Percentiles rank a stretch among this genome's conserved stretches.
phyloP scores from a whole-genome alignment of 2,113 vertebrate genomes.

The Gadus macrocephalus region DNA sequence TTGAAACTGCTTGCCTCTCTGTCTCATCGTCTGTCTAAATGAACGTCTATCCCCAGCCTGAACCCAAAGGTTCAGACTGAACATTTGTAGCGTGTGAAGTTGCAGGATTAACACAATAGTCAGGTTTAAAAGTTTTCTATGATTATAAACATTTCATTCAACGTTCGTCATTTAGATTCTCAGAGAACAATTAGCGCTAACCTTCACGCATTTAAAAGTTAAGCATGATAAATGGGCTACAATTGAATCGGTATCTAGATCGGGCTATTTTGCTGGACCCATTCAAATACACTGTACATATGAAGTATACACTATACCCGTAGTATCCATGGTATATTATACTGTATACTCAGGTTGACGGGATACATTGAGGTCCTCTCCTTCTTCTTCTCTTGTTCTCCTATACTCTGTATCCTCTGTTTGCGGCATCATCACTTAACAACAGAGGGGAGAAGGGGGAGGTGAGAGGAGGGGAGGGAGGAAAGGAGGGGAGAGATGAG shows the following conservation, averaged over 20 bases:
- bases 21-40: constrained; percentile 16
- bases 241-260: too few relatives aligned
- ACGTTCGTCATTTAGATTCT: neutral
- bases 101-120: too few relatives aligned
- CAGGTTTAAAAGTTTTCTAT: neutral
- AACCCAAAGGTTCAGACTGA: too few relatives aligned
- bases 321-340: too few relatives aligned
- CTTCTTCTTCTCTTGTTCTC: neutral
- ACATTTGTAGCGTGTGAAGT: too few relatives aligned
- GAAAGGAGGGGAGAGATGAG: constrained; percentile 8
- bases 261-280: neutral
- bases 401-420: neutral
- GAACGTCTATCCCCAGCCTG: neutral
- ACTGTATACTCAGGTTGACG: neutral
- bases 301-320: neutral
- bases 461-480: constrained; percentile 46
- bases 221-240: too few relatives aligned
- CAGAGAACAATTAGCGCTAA: too few relatives aligned
- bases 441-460: constrained; percentile 22
- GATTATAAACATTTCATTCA: neutral
- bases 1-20: constrained; percentile 33
- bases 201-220: too few relatives aligned
- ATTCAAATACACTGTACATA: neutral
- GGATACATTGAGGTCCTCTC: neutral
- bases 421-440: constrained; percentile 22